Base-by-base conservation (phyloP, 1,140 invertebrate species). In the Atta texana region DNA sequence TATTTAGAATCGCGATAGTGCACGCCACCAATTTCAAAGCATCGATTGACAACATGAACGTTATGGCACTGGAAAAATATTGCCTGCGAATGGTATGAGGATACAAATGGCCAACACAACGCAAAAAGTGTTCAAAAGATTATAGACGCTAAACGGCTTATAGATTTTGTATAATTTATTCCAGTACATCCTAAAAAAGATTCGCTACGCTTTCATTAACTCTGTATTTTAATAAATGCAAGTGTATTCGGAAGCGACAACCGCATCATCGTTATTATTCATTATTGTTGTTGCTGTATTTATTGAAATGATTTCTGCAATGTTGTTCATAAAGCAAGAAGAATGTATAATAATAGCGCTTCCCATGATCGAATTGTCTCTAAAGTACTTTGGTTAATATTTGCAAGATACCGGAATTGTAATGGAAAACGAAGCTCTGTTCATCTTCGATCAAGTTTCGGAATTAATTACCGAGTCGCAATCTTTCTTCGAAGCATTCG, bases 1-100 rank as follows among this genome's bases (percentile, higher is more conserved):
- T 92, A 93, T 92, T 93, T 89, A 86, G 89, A 91, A 88, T 89
- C 88, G 91, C 88, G 92, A 93, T 93, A 93, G 89, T 55, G 85
- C 91, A 93, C 89, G 89, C 71, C 5, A 61, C 74, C 77, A 57
- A 68, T 85, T 61, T 57, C 44, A 61, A 77, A 53, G 75, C 80
- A 81, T 53, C 89, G 77, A 84, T 88, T 82, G 82, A 77, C 82
- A 78, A 28, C 61, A 64, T 57, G 81, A 76, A 63, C 61, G 66
- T 88, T 87, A 90, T 61, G 78, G 76, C 39, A 59, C 39, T 61
- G 77, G 31, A 78, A 55, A 89, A 88, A 90, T 87, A 91, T 91
- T 61, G 87, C 55, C 81, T 24, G 21, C 66, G 31, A 51, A 34
- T 14, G 34, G 44, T 24, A 24, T 21, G 18, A 39, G 39, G 31